phyloP scores from a whole-genome alignment of 2,797 vertebrate species.

The Peromyscus melanophrys region DNA sequence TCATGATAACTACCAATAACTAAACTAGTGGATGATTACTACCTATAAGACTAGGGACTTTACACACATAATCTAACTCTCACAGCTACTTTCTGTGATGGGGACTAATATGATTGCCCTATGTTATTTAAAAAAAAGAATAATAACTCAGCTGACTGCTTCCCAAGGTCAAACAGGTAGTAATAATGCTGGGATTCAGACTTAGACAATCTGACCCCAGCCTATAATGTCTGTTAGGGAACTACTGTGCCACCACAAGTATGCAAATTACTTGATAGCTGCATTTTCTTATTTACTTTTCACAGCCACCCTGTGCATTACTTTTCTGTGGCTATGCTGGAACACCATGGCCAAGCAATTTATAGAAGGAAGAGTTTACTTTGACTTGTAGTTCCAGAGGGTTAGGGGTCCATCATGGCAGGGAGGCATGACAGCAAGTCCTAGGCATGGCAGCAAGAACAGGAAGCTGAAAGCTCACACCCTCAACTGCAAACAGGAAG shows the following conservation, averaged over 20 bases:
- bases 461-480: neutral
- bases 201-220: neutral
- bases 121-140: constrained; percentile 9
- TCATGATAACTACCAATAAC: constrained; percentile 31
- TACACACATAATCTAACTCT: constrained; percentile 45
- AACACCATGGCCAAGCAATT: neutral
- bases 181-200: constrained; percentile 25
- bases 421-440: neutral
- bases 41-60: neutral
- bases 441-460: neutral
- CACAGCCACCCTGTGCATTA: neutral
- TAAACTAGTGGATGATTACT: neutral
- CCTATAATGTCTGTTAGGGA: neutral
- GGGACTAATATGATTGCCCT: neutral
- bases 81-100: neutral
- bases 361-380: neutral
- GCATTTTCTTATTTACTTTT: neutral
- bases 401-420: neutral
- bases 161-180: constrained; percentile 6
- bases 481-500: neutral
- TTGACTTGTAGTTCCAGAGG: neutral
- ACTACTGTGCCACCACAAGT: neutral
- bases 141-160: neutral
- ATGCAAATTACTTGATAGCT: neutral
- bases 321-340: neutral